These are phyloP conservation scores for Buathra laborator DNA, from an alignment of 2,888 invertebrate genomes.

Conservation along the genomic window DNA sequence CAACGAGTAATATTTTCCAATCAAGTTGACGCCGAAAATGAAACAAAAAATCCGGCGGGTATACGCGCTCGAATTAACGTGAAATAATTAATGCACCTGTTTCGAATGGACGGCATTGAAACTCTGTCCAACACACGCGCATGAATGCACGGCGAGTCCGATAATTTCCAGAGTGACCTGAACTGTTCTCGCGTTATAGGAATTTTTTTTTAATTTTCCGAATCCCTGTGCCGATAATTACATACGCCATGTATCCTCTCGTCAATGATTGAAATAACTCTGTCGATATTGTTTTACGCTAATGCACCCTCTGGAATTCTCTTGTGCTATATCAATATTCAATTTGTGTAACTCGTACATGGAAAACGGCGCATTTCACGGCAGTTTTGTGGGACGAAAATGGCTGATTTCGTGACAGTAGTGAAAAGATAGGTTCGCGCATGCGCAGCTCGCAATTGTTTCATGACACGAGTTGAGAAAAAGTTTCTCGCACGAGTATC, in stretches of 20 bases:
- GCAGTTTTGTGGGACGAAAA: no score
- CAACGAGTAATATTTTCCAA: conserved; percentile 25
- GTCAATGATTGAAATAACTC: not conserved
- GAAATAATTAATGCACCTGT: conserved; percentile 49
- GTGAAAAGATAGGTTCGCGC: no score
- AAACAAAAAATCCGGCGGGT: not conserved
- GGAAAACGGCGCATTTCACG: no score
- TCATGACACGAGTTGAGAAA: no score
- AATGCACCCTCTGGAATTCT: conserved; percentile 14
- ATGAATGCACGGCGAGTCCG: conserved; percentile 16
- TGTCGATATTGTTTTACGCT: conserved; percentile 17
- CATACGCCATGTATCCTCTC: conserved; percentile 7
- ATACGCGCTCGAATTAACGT: conserved; percentile 31
- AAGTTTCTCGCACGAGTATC: no score
- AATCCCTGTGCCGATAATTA: conserved; percentile 30
- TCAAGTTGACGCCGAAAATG: not conserved
- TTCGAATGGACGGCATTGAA: conserved; percentile 13
- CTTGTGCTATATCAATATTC: not conserved
- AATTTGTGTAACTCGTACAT: no score
- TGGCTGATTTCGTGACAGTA: no score
- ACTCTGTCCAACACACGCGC: not conserved
- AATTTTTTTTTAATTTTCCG: conserved; percentile 7
- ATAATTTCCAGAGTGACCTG: not conserved
- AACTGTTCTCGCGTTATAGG: conserved; percentile 11
- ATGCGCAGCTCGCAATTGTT: no score